phyloP scores from a whole-genome alignment of 2,888 invertebrate species.

The Biston betularia region DNA sequence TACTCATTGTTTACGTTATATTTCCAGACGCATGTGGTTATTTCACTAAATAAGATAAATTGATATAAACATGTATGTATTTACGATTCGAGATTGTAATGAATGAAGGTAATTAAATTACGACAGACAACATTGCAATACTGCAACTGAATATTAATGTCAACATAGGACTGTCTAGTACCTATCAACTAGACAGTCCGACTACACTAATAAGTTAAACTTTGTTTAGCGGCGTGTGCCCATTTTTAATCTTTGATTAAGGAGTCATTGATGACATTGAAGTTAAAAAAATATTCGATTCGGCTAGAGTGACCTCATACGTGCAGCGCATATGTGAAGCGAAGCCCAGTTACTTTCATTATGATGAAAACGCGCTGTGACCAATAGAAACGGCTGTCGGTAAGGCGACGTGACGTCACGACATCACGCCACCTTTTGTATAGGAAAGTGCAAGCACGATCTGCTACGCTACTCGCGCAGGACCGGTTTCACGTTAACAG shows the following conservation, averaged over 20 bases:
- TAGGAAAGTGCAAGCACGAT: constrained; percentile 75
- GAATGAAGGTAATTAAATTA: constrained; percentile 26
- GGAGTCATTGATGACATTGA: constrained; percentile 40
- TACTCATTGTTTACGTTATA: constrained; percentile 46
- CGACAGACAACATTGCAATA: constrained; percentile 28
- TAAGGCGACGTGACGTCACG: constrained; percentile 83
- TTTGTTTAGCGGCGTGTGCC: background rate
- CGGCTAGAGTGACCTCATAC: constrained; percentile 51
- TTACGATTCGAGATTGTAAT: constrained; percentile 32
- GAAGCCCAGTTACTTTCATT: constrained; percentile 48
- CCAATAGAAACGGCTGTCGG: constrained; percentile 73
- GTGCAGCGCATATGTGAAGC: constrained; percentile 46
- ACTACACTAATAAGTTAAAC: background rate
- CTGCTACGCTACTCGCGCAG: constrained; percentile 68
- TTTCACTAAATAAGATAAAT: constrained; percentile 27
- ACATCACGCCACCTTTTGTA: constrained; percentile 85
- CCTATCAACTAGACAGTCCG: background rate
- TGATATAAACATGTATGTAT: constrained; percentile 11
- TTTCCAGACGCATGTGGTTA: constrained; percentile 25
- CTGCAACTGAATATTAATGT: constrained; percentile 30
- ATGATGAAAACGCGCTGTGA: constrained; percentile 57
- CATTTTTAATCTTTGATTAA: constrained; percentile 19
- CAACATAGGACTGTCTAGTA: constrained; percentile 4
- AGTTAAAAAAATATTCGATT: constrained; percentile 36
- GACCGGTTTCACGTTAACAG: constrained; percentile 27